phyloP scores from a whole-genome alignment of 1,140 invertebrate genomes.

The Nixonia krombeini region DNA sequence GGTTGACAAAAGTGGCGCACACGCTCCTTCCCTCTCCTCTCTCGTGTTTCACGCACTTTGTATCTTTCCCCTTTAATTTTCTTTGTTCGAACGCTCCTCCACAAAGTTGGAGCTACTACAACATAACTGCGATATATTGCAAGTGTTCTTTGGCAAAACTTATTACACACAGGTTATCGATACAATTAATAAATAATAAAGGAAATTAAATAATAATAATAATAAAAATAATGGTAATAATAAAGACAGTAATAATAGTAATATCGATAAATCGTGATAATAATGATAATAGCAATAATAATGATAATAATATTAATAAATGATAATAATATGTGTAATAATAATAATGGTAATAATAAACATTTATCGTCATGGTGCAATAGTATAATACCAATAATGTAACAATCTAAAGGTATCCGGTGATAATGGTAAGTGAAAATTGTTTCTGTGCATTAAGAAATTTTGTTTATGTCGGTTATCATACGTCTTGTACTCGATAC shows the following conservation, averaged over 20 bases:
- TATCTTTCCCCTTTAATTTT: conserved; percentile 8
- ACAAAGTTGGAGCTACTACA: conserved; percentile 45
- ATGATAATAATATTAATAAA: too few relatives aligned
- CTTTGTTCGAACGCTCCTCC: conserved; percentile 23
- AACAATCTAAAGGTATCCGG: conserved; percentile 61
- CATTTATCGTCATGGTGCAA: conserved; percentile 45
- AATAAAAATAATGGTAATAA: conserved; percentile 56
- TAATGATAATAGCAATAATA: conserved; percentile 56
- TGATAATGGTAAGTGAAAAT: conserved; percentile 15
- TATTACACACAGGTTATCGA: conserved; percentile 71
- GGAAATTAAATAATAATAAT: conserved; percentile 57
- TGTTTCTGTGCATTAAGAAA: too few relatives aligned
- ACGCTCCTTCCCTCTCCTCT: conserved; percentile 1
- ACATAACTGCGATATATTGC: conserved; percentile 64
- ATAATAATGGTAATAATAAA: conserved; percentile 47
- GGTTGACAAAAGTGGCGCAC: conserved; percentile 13
- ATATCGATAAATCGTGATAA: conserved; percentile 50
- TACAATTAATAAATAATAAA: conserved; percentile 71
- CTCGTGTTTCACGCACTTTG: not conserved
- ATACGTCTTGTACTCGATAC: too few relatives aligned
- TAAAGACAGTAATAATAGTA: conserved; percentile 50
- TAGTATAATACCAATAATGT: conserved; percentile 58
- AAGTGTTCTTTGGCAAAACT: conserved; percentile 71
- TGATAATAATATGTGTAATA: too few relatives aligned
- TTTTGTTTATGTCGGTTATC: too few relatives aligned